Conservation (phyloP, 2,797 vertebrate species). For the Esox masquinongy region DNA sequence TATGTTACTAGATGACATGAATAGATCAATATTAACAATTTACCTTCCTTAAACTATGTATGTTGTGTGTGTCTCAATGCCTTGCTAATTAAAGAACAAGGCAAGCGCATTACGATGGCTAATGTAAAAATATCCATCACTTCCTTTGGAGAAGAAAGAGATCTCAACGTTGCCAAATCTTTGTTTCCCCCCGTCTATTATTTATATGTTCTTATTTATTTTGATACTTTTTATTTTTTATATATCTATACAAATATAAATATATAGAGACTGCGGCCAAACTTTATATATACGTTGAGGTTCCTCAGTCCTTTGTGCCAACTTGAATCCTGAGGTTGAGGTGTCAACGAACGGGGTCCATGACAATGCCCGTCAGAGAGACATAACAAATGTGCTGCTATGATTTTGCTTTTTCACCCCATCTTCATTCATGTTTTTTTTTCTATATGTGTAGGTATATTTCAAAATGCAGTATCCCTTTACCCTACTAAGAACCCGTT, state of each 20-base stretch:
- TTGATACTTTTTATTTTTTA: conserved; percentile 67
- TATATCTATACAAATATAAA: conserved; percentile 62
- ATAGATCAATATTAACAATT: conserved; percentile 55
- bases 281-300: conserved; percentile 50
- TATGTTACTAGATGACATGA: conserved; percentile 54
- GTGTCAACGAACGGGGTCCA: conserved; percentile 44
- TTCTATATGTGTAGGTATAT: not conserved
- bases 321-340: conserved; percentile 47
- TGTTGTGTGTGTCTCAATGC: conserved; percentile 56
- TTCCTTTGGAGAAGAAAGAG: conserved; percentile 45
- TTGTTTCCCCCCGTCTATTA: conserved; percentile 33
- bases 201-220: conserved; percentile 76
- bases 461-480: conserved; percentile 12
- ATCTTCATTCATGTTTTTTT: conserved; percentile 10
- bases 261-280: conserved; percentile 62
- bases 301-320: conserved; percentile 72
- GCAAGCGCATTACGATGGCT: conserved; percentile 32
- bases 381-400: conserved; percentile 64
- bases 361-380: conserved; percentile 45
- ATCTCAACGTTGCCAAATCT: conserved; percentile 75
- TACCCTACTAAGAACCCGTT: conserved; percentile 10
- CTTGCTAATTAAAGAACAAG: conserved; percentile 42
- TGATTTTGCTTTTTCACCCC: conserved; percentile 39
- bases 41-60: conserved; percentile 52
- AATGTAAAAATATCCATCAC: conserved; percentile 43